phyloP scores from a whole-genome alignment of 2,113 vertebrate genomes.

The Martes martes region DNA sequence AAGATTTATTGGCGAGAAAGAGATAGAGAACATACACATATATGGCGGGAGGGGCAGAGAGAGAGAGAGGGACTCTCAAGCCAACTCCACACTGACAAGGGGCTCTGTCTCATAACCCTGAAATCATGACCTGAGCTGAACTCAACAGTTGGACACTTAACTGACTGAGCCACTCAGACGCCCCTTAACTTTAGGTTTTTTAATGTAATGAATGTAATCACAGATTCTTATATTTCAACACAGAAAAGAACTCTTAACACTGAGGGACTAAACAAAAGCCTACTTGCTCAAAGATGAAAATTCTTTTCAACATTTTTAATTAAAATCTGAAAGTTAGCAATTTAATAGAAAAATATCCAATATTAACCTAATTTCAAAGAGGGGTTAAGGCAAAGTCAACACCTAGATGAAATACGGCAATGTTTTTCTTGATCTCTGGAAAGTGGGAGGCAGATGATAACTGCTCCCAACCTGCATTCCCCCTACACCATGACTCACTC shows the following conservation, averaged over 20 bases:
- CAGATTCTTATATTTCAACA: slow-evolving; percentile 41
- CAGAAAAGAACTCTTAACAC: neutral
- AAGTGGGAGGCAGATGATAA: neutral
- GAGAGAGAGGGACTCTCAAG: neutral
- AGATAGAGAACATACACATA: neutral
- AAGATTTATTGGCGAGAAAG: neutral
- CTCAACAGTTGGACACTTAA: neutral
- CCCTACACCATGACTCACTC: neutral
- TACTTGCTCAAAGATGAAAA: slow-evolving; percentile 19
- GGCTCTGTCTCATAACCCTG: neutral
- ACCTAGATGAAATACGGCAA: neutral
- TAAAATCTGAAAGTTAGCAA: slow-evolving; percentile 13
- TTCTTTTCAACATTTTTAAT: slow-evolving; percentile 28
- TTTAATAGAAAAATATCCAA: slow-evolving; percentile 45
- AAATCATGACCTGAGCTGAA: neutral
- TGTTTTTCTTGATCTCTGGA: neutral
- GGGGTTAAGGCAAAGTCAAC: neutral
- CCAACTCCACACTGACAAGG: neutral
- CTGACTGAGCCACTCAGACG: neutral
- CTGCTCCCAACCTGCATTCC: neutral
- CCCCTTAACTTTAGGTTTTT: slow-evolving; percentile 15
- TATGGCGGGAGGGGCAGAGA: neutral
- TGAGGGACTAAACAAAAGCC: slow-evolving; percentile 29
- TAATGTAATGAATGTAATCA: slow-evolving; percentile 31
- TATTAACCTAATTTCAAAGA: neutral